phyloP scores from a whole-genome alignment of 2,888 invertebrate species.

The Phlogophora meticulosa region DNA sequence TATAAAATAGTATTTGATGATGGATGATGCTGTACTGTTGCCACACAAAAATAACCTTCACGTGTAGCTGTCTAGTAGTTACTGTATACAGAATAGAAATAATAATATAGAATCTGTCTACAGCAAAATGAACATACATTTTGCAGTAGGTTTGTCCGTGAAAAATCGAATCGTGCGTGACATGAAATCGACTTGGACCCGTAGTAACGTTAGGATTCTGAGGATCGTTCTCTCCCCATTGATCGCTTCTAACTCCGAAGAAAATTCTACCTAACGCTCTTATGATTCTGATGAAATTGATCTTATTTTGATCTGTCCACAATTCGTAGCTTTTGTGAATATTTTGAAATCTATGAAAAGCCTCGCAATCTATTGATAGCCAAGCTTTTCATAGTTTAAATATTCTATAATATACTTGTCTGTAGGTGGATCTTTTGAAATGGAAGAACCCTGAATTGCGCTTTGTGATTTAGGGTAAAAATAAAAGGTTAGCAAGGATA shows the following conservation, averaged over 20 bases:
- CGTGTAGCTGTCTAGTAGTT: too few relatives aligned
- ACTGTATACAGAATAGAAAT: too few relatives aligned
- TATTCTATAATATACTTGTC: neutral
- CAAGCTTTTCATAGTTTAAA: conserved; percentile 3
- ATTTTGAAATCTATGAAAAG: neutral
- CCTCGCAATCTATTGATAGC: conserved; percentile 2
- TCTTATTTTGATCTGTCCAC: conserved; percentile 26
- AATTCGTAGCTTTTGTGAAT: conserved; percentile 3
- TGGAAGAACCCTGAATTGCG: neutral
- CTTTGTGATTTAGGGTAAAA: neutral
- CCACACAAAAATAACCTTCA: too few relatives aligned
- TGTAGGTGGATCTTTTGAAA: neutral
- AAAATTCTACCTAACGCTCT: conserved; percentile 49
- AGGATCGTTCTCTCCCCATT: conserved; percentile 58
- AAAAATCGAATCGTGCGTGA: conserved; percentile 47
- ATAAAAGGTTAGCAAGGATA: neutral
- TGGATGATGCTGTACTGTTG: too few relatives aligned
- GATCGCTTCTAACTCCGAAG: conserved; percentile 54
- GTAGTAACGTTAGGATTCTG: conserved; percentile 52
- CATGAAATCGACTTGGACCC: conserved; percentile 61
- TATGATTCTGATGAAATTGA: conserved; percentile 50
- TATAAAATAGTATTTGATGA: too few relatives aligned
- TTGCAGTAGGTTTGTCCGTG: neutral
- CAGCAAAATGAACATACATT: too few relatives aligned
- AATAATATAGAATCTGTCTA: too few relatives aligned